A percentile compares a stretch with the other conserved stretches of the same genome.
phyloP scores from a whole-genome alignment of 2,797 vertebrate genomes.

The Babyrousa celebensis region DNA sequence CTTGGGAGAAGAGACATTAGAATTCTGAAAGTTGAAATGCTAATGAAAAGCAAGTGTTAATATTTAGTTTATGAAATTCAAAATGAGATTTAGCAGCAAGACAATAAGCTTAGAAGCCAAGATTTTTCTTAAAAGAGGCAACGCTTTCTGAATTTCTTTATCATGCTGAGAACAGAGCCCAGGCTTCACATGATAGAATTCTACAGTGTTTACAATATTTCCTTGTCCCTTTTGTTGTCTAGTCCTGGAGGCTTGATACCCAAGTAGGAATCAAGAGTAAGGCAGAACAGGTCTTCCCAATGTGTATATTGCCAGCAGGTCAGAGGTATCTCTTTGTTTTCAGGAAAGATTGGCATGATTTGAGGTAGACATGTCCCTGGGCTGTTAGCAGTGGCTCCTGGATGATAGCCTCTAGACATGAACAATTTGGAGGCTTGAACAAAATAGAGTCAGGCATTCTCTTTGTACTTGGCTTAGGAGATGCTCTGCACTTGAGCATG shows the following conservation, averaged over 20 bases:
- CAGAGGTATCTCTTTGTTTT: neutral
- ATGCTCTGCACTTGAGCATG: neutral
- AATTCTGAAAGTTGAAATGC: conserved; percentile 53
- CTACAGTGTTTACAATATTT: neutral
- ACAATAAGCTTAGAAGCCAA: conserved; percentile 41
- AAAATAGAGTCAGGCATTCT: neutral
- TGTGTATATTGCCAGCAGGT: neutral
- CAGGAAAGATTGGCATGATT: neutral
- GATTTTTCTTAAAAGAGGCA: conserved; percentile 55
- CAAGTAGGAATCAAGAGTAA: neutral
- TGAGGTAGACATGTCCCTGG: neutral
- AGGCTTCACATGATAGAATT: neutral
- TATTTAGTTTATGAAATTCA: conserved; percentile 66
- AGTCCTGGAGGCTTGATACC: neutral
- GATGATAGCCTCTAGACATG: neutral
- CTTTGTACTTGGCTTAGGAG: neutral
- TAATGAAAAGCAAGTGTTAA: conserved; percentile 60
- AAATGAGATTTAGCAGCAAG: conserved; percentile 39
- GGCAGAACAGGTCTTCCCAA: neutral
- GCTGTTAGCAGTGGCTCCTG: neutral
- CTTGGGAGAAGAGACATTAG: neutral
- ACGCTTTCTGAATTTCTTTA: conserved; percentile 43
- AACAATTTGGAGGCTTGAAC: neutral
- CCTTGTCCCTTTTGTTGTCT: neutral
- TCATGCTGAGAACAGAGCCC: conserved; percentile 2